These are phyloP conservation scores for Carassius carassius DNA, from an alignment of 2,113 vertebrate genomes.

Conservation along the genomic window DNA sequence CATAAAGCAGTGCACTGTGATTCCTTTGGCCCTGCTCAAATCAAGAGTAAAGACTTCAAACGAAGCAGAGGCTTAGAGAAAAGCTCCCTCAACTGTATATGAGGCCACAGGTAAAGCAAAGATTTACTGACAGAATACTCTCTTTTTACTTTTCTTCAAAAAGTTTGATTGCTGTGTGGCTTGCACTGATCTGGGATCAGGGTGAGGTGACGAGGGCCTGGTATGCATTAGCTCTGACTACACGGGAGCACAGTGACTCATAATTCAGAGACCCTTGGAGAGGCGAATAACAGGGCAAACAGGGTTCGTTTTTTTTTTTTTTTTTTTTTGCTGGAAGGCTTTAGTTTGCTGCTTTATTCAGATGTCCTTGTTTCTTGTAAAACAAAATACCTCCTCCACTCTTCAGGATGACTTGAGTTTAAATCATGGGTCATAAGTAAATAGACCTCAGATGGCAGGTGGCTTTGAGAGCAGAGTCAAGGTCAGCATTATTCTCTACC, in stretches of 20 bases:
- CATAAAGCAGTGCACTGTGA: background rate
- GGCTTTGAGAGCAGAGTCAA: constrained; percentile 14
- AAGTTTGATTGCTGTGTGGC: background rate
- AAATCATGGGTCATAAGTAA: constrained; percentile 30
- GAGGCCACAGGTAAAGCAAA: background rate
- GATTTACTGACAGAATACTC: background rate
- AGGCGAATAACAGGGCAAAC: background rate
- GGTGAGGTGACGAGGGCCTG: background rate
- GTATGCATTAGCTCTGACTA: background rate
- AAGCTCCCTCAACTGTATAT: constrained; percentile 1
- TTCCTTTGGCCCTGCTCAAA: constrained; percentile 2
- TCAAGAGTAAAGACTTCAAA: constrained; percentile 40
- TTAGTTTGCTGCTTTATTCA: constrained; percentile 9
- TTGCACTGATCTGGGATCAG: background rate
- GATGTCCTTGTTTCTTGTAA: constrained; percentile 36
- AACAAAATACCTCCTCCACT: constrained; percentile 18
- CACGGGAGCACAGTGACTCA: constrained; percentile 18
- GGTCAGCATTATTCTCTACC: background rate
- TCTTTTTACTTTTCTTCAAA: background rate
- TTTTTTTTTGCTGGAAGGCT: background rate
- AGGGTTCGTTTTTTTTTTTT: background rate
- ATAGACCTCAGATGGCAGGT: constrained; percentile 37
- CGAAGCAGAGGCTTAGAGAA: constrained; percentile 7
- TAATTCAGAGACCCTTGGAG: background rate
- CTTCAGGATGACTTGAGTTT: background rate